Evolutionary conservation across 2,888 invertebrate genomes (phyloP).

Genomic region (Lymantria dispar): DNA sequence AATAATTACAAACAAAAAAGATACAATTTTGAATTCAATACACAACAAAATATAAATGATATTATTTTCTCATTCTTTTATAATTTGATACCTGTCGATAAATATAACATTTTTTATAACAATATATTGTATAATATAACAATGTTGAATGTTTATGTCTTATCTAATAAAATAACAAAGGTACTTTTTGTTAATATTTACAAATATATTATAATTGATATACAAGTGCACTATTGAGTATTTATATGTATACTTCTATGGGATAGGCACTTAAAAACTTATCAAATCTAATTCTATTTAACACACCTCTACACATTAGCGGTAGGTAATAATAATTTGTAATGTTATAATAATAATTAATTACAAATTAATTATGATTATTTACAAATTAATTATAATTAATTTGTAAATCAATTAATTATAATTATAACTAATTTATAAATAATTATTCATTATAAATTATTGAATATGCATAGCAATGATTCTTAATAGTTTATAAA

Average conservation of each 20-base stretch:
- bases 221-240: constrained; percentile 50
- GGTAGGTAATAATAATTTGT: not conserved
- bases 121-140: constrained; percentile 30
- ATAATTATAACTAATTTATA: not conserved
- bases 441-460: not conserved
- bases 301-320: constrained; percentile 13
- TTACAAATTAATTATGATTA: not conserved
- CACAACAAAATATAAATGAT: not conserved
- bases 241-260: constrained; percentile 45
- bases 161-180: constrained; percentile 31
- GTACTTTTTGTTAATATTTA: constrained; percentile 61
- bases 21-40: constrained; percentile 15
- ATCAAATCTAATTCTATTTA: constrained; percentile 14
- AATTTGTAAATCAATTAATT: not conserved
- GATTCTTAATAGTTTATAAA: too few species aligned
- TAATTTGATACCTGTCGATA: constrained; percentile 16
- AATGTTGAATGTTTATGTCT: constrained; percentile 14
- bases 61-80: constrained; percentile 1
- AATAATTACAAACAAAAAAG: constrained; percentile 12
- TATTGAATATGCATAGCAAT: not conserved
- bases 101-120: constrained; percentile 27
- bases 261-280: constrained; percentile 36
- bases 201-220: constrained; percentile 43
- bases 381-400: not conserved
- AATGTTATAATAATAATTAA: not conserved